phyloP scores from a whole-genome alignment of 2,113 vertebrate species.

The Oncorhynchus nerka region DNA sequence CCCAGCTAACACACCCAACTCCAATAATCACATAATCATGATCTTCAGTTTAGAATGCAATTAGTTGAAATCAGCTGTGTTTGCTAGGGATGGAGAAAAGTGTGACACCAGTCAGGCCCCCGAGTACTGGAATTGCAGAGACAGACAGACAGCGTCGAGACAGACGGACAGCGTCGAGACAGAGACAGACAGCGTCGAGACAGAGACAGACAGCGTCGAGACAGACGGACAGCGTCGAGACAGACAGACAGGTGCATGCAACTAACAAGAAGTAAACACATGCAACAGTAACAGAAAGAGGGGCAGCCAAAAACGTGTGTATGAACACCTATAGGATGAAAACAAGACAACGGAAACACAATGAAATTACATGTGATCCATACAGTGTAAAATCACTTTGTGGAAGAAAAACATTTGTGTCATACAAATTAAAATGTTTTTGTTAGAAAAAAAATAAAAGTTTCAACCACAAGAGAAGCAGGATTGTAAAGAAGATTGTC shows the following conservation, averaged over 20 bases:
- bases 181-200: too few relatives aligned
- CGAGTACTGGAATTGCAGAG: too few relatives aligned
- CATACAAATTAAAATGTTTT: neutral
- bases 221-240: too few relatives aligned
- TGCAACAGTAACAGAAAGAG: constrained; percentile 75
- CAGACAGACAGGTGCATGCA: constrained; percentile 5
- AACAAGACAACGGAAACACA: constrained; percentile 33
- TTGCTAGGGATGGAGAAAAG: too few relatives aligned
- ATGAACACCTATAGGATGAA: constrained; percentile 70
- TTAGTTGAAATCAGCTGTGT: too few relatives aligned
- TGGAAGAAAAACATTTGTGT: neutral
- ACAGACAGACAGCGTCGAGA: too few relatives aligned
- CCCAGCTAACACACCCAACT: too few relatives aligned
- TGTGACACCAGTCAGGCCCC: too few relatives aligned
- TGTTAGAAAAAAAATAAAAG: neutral
- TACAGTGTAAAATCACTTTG: constrained; percentile 13
- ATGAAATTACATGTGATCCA: constrained; percentile 50
- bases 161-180: too few relatives aligned
- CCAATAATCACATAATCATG: too few relatives aligned
- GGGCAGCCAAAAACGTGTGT: constrained; percentile 73
- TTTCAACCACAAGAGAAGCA: constrained; percentile 41
- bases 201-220: too few relatives aligned
- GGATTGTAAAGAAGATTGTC: neutral
- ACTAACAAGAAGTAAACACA: constrained; percentile 58
- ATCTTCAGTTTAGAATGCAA: too few relatives aligned